These are phyloP conservation scores for Dasypus novemcinctus DNA, from an alignment of 2,113 vertebrate genomes.

Conservation along the genomic window DNA sequence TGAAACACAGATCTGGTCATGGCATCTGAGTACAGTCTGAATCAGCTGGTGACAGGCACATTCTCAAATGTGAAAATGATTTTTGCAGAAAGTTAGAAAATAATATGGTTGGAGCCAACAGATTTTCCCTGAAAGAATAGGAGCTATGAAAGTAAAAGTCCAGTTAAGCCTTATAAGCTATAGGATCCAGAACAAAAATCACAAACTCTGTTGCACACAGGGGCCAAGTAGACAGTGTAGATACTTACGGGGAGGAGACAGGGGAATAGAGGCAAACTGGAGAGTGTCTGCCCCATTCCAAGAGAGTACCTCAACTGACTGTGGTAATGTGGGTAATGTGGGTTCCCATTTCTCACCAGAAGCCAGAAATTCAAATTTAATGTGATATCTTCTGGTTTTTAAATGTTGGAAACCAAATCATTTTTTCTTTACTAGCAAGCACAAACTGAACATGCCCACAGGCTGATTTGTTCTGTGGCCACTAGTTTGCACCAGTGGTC, in stretches of 20 bases:
- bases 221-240: not conserved
- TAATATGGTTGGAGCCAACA: not conserved
- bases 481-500: not conserved
- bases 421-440: not conserved
- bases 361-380: constrained; percentile 29
- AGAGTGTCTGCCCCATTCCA: not conserved
- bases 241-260: not conserved
- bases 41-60: not conserved
- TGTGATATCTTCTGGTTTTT: not conserved
- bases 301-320: not conserved
- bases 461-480: not conserved
- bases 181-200: not conserved
- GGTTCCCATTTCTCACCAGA: not conserved
- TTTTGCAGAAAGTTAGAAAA: not conserved
- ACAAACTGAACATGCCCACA: not conserved
- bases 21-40: not conserved
- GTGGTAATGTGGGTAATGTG: too few species aligned
- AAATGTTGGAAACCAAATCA: not conserved
- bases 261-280: not conserved
- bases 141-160: not conserved
- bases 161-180: not conserved
- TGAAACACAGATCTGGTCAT: not conserved
- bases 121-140: not conserved
- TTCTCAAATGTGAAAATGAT: not conserved
- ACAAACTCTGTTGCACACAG: not conserved